Evolutionary conservation across 2,888 invertebrate species (phyloP).

Genomic region (Serripes groenlandicus): DNA sequence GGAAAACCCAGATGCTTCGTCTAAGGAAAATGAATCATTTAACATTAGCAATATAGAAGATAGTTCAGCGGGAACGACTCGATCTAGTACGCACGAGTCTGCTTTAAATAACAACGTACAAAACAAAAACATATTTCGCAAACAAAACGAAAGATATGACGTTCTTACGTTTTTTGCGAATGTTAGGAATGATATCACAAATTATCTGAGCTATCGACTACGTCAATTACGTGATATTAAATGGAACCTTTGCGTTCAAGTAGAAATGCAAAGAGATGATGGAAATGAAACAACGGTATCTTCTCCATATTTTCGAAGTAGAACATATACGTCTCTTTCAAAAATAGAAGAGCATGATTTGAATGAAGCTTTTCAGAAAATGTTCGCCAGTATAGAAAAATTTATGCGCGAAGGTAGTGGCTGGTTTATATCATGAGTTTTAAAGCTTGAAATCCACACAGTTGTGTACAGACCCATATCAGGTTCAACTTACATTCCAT

Average conservation of each 20-base stretch:
- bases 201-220: constrained; percentile 8
- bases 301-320: constrained; percentile 30
- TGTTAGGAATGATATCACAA: constrained; percentile 14
- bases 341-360: constrained; percentile 31
- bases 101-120: constrained; percentile 13
- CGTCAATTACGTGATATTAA: constrained; percentile 8
- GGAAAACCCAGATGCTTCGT: constrained; percentile 9
- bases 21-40: too few relatives aligned
- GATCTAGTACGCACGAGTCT: constrained; percentile 26
- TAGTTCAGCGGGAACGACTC: too few relatives aligned
- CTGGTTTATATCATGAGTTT: constrained; percentile 45
- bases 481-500: constrained; percentile 45
- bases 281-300: constrained; percentile 13
- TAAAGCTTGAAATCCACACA: constrained; percentile 46
- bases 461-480: constrained; percentile 45
- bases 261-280: constrained; percentile 45
- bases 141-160: constrained; percentile 24
- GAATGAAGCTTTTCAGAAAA: constrained; percentile 48
- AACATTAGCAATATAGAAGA: too few relatives aligned
- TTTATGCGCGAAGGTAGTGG: constrained; percentile 41
- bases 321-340: constrained; percentile 21
- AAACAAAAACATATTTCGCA: constrained; percentile 26
- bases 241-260: constrained; percentile 22
- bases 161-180: constrained; percentile 30
- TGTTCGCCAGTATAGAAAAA: constrained; percentile 52